Evolutionary conservation across 1,140 invertebrate species (phyloP).

Genomic region (Lasaia peninsularis): DNA sequence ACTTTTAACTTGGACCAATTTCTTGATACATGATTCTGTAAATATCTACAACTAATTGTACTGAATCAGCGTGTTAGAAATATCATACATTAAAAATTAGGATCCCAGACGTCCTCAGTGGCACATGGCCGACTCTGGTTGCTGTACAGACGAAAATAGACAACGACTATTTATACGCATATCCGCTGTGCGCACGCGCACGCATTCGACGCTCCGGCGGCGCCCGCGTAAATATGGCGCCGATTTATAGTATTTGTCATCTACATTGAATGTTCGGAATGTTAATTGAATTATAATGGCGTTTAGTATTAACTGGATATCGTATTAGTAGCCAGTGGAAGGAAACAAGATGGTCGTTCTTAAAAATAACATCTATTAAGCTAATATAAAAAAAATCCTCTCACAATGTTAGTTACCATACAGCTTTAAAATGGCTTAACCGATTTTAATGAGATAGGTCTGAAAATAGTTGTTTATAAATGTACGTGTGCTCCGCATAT

Average conservation of each 20-base stretch:
- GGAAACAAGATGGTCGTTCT: neutral
- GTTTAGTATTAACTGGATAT: neutral
- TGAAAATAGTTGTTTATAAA: no score
- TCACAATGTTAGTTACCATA: no score
- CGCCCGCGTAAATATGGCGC: constrained; percentile 48
- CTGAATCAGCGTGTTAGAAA: constrained; percentile 42
- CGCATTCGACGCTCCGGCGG: constrained; percentile 26
- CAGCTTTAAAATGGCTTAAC: no score
- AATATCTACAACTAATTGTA: neutral
- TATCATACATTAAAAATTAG: constrained; percentile 35
- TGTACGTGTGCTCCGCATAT: no score
- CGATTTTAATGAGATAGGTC: no score
- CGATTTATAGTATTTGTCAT: constrained; percentile 32
- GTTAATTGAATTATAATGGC: constrained; percentile 4
- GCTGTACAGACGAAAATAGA: constrained; percentile 64
- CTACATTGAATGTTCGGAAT: constrained; percentile 16
- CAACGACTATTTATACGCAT: constrained; percentile 66
- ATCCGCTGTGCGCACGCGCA: constrained; percentile 69
- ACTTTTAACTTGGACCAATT: no score
- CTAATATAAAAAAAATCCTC: no score
- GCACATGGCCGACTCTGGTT: constrained; percentile 59
- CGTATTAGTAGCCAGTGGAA: neutral
- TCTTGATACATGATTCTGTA: no score
- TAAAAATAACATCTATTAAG: neutral
- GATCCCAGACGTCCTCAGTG: constrained; percentile 52